These are phyloP conservation scores for Eupeodes latifasciatus DNA, from an alignment of 2,888 invertebrate genomes.

Conservation along the genomic window DNA sequence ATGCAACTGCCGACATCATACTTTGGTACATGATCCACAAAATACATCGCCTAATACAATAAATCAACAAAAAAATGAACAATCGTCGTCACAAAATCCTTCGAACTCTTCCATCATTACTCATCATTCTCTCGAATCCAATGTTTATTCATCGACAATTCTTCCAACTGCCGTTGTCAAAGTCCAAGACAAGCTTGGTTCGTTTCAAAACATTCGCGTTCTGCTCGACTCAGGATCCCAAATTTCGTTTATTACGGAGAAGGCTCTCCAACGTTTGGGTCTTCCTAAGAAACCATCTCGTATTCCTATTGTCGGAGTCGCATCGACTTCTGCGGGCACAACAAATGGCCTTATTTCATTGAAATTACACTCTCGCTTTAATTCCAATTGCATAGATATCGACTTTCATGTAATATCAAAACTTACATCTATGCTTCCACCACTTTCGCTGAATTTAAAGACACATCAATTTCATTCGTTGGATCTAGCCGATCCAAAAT, in stretches of 20 bases:
- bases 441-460: not conserved
- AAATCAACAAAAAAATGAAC: not conserved
- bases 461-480: constrained; percentile 23
- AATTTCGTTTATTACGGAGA: constrained; percentile 39
- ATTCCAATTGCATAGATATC: constrained; percentile 27
- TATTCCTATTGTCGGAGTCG: constrained; percentile 46
- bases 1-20: not conserved
- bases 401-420: constrained; percentile 5
- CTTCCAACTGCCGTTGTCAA: constrained; percentile 17
- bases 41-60: constrained; percentile 1
- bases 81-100: not conserved
- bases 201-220: constrained; percentile 1
- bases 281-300: not conserved
- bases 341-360: constrained; percentile 41
- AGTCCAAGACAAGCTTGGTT: not conserved
- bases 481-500: constrained; percentile 41
- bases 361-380: constrained; percentile 43
- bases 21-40: not conserved
- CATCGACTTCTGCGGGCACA: constrained; percentile 36
- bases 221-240: constrained; percentile 34
- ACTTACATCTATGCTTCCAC: constrained; percentile 16
- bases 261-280: constrained; percentile 44
- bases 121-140: constrained; percentile 17
- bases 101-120: not conserved
- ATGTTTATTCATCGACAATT: constrained; percentile 2